A percentile compares a stretch with the other conserved stretches of the same genome.
Evolutionary conservation across 2,797 vertebrate genomes (phyloP).

Genomic region (Gobio occitaniae): DNA sequence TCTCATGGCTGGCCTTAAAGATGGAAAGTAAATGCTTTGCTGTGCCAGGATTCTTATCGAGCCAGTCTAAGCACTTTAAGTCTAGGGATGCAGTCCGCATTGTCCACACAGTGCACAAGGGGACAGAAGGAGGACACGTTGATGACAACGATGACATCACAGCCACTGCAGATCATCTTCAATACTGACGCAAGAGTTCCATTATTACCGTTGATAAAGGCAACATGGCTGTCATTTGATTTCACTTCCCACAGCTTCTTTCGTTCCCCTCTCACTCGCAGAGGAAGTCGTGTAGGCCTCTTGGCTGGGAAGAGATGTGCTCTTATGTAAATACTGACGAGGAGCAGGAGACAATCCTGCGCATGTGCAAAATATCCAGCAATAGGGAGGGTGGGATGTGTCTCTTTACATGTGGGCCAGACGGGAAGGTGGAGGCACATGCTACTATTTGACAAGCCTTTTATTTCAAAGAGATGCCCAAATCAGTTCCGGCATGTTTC

Average conservation of each 20-base stretch:
- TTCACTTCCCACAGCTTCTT: conserved; percentile 35
- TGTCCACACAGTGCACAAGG: conserved; percentile 54
- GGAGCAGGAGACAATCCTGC: conserved; percentile 69
- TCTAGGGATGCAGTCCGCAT: conserved; percentile 67
- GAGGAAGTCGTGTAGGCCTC: background rate
- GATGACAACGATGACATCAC: conserved; percentile 26
- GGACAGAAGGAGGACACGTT: conserved; percentile 23
- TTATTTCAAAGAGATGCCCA: conserved; percentile 14
- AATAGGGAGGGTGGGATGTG: conserved; percentile 63
- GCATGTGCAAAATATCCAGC: conserved; percentile 74
- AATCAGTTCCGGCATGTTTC: conserved; percentile 2
- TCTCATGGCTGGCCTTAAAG: background rate
- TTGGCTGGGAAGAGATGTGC: conserved; percentile 45
- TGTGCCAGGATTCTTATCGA: conserved; percentile 26
- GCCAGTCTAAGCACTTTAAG: conserved; percentile 58
- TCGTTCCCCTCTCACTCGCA: conserved; percentile 26
- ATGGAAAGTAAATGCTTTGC: background rate
- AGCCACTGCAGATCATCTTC: conserved; percentile 41
- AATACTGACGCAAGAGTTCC: conserved; percentile 69
- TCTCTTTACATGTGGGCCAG: conserved; percentile 64
- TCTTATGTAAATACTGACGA: conserved; percentile 75
- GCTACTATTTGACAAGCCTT: background rate
- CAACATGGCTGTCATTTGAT: conserved; percentile 52
- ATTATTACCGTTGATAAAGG: conserved; percentile 67
- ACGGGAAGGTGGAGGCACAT: conserved; percentile 56